A percentile compares a stretch with the other conserved stretches of the same genome.
Conservation (phyloP, 1,140 invertebrate genomes). For the Ridgeia piscesae region DNA sequence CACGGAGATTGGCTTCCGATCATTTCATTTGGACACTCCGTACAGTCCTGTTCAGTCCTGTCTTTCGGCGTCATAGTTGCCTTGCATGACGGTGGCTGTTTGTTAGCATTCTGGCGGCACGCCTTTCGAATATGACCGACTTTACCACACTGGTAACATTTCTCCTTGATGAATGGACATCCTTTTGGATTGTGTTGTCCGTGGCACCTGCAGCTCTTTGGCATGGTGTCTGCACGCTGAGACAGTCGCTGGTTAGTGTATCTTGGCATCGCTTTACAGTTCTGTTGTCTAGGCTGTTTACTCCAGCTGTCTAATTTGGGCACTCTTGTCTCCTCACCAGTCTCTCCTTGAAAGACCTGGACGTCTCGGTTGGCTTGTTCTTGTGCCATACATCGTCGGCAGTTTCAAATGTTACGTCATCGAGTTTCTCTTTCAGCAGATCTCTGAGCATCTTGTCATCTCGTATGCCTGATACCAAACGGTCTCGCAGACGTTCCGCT, state of each 20-base stretch:
- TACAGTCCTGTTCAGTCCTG: background rate
- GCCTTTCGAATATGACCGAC: background rate
- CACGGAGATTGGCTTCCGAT: background rate
- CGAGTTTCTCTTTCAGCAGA: background rate
- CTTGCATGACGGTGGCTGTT: background rate
- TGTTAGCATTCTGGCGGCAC: background rate
- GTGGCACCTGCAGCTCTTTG: background rate
- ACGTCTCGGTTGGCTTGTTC: background rate
- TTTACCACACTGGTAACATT: background rate
- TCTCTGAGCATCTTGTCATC: background rate
- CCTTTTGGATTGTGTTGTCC: background rate
- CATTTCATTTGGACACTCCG: background rate
- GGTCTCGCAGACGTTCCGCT: background rate
- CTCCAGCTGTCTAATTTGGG: background rate
- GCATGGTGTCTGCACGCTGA: background rate
- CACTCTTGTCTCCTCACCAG: background rate
- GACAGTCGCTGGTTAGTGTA: background rate
- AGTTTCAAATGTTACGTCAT: background rate
- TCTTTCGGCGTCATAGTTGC: background rate
- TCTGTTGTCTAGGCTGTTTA: background rate
- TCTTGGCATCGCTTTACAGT: background rate
- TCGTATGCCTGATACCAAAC: background rate
- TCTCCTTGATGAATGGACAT: background rate
- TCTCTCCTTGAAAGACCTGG: background rate
- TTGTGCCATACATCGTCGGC: background rate